These are phyloP conservation scores for Pangasianodon gigas DNA, from an alignment of 2,113 vertebrate species.

Conservation along the genomic window DNA sequence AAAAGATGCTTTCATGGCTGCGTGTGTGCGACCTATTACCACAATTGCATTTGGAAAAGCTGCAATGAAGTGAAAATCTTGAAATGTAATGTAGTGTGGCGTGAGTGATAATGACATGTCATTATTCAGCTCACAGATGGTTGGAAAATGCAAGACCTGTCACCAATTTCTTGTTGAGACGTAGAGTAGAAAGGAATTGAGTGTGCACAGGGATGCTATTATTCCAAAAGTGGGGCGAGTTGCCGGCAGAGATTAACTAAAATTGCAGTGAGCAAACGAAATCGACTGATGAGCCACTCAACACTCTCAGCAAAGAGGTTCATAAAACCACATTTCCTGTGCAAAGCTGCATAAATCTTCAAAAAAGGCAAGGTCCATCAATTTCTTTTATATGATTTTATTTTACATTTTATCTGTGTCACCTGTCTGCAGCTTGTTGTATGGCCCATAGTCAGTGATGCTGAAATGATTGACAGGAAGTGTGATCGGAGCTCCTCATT, in stretches of 20 bases:
- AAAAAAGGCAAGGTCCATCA: not conserved
- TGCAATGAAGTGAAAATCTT: constrained; percentile 16
- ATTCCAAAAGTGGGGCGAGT: constrained; percentile 14
- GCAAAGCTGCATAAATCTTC: not conserved
- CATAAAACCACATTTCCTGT: not conserved
- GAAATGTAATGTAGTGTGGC: constrained; percentile 9
- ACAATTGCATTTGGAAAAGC: not conserved
- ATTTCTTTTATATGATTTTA: not conserved
- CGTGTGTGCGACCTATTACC: not conserved
- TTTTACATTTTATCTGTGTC: not conserved
- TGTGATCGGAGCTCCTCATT: not conserved
- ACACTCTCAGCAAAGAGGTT: not conserved
- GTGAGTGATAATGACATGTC: constrained; percentile 14
- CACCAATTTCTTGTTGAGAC: not conserved
- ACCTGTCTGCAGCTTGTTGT: not conserved
- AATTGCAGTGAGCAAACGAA: constrained; percentile 9
- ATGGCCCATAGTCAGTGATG: not conserved
- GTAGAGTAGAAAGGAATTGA: not conserved
- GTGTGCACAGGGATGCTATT: constrained; percentile 16
- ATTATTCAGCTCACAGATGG: constrained; percentile 20
- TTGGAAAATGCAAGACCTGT: constrained; percentile 15
- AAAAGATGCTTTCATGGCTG: not conserved
- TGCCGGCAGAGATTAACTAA: constrained; percentile 7
- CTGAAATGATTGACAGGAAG: not conserved
- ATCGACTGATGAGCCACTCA: constrained; percentile 1